Percentiles rank a stretch among this genome's conserved stretches.
phyloP scores from a whole-genome alignment of 1,140 invertebrate genomes.

The Helicorthomorpha holstii region DNA sequence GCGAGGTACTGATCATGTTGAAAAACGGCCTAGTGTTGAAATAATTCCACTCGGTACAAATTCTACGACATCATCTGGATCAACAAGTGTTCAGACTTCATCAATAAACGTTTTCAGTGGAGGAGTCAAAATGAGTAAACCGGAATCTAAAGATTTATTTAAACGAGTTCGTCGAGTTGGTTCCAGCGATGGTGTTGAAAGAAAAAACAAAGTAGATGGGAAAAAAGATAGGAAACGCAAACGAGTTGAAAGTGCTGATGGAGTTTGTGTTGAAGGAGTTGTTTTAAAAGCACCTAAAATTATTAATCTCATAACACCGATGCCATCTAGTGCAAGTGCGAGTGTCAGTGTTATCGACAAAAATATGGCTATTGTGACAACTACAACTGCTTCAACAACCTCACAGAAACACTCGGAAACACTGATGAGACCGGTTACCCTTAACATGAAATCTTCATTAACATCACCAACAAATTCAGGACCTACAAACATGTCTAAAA shows the following conservation, averaged over 20 bases:
- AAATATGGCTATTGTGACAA: not conserved
- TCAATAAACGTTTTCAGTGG: slow-evolving; percentile 10
- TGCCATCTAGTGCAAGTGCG: slow-evolving; percentile 31
- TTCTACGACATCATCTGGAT: slow-evolving; percentile 54
- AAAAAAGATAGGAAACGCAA: slow-evolving; percentile 37
- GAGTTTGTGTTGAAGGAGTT: slow-evolving; percentile 27
- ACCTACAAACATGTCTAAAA: not conserved
- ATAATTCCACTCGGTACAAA: slow-evolving; percentile 53
- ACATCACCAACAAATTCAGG: not conserved
- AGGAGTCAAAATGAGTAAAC: slow-evolving; percentile 9
- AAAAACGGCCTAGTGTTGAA: slow-evolving; percentile 54
- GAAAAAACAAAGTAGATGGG: slow-evolving; percentile 51
- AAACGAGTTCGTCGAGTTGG: slow-evolving; percentile 1
- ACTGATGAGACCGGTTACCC: not conserved
- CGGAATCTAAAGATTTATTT: slow-evolving; percentile 9
- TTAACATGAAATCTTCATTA: not conserved
- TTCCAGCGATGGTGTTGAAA: slow-evolving; percentile 22
- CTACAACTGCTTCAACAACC: not conserved
- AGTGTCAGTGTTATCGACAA: not conserved
- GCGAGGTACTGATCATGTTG: slow-evolving; percentile 14
- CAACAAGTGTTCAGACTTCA: slow-evolving; percentile 22
- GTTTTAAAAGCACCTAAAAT: slow-evolving; percentile 14
- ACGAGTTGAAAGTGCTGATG: slow-evolving; percentile 31
- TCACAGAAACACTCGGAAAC: not conserved
- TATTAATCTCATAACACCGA: slow-evolving; percentile 17